A percentile compares a stretch with the other conserved stretches of the same genome.
Conservation (phyloP, 2,113 vertebrate genomes). For the Catharus fuscescens region DNA sequence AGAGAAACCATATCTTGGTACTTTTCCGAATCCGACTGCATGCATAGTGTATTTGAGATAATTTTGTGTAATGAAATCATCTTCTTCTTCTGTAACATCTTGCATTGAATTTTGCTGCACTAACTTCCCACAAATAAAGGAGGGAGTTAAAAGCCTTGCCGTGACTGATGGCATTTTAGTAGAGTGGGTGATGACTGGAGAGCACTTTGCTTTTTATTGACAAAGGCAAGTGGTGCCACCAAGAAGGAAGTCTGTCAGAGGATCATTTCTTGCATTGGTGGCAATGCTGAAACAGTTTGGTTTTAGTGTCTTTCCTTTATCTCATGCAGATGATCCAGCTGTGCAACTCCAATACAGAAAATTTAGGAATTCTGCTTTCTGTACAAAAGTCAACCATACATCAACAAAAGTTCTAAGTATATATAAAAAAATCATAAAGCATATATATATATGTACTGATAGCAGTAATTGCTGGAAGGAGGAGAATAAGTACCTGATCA, state of each 20-base stretch:
- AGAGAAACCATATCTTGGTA: background rate
- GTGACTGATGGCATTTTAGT: background rate
- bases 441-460: background rate
- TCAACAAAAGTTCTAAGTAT: background rate
- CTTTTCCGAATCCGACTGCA: background rate
- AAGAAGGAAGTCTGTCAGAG: background rate
- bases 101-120: background rate
- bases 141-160: background rate
- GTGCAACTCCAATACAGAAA: background rate
- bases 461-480: background rate
- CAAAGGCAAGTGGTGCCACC: background rate
- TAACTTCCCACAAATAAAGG: background rate
- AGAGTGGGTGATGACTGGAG: background rate
- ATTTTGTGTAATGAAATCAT: background rate
- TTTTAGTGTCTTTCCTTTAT: background rate
- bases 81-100: background rate
- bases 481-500: background rate
- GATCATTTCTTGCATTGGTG: background rate
- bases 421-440: background rate
- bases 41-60: background rate
- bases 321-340: background rate
- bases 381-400: background rate
- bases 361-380: background rate
- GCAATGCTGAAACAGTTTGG: background rate
- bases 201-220: background rate